These are phyloP conservation scores for Pantelozetes paolii DNA, from an alignment of 2,888 invertebrate genomes.

Conservation along the genomic window DNA sequence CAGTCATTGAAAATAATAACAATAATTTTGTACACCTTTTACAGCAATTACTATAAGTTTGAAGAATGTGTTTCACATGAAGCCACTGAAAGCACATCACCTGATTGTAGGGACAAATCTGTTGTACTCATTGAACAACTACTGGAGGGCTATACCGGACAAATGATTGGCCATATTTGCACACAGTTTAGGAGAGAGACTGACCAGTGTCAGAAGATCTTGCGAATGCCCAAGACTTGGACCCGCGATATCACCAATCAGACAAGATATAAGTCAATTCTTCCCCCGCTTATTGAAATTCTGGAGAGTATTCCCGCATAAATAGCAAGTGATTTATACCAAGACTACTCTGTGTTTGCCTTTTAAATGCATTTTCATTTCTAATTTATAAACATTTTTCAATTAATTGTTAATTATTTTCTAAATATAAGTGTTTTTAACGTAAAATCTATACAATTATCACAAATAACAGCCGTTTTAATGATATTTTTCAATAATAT, in stretches of 20 bases:
- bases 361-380: too few relatives aligned
- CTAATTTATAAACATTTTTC: too few relatives aligned
- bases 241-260: background rate
- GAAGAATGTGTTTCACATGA: conserved; percentile 40
- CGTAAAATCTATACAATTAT: too few relatives aligned
- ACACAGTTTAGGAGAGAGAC: conserved; percentile 25
- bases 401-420: too few relatives aligned
- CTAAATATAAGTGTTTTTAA: too few relatives aligned
- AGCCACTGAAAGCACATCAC: background rate
- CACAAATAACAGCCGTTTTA: too few relatives aligned
- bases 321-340: background rate
- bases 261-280: conserved; percentile 33
- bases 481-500: too few relatives aligned
- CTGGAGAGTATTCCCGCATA: conserved; percentile 41
- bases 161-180: conserved; percentile 37
- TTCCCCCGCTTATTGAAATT: conserved; percentile 41
- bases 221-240: conserved; percentile 15
- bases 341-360: background rate
- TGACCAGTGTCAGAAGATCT: conserved; percentile 38
- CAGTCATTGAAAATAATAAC: too few relatives aligned
- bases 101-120: conserved; percentile 10
- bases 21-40: background rate
- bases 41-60: conserved; percentile 37
- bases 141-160: conserved; percentile 40
- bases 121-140: conserved; percentile 37